phyloP scores from a whole-genome alignment of 2,797 vertebrate genomes.

The Momotus momota region DNA sequence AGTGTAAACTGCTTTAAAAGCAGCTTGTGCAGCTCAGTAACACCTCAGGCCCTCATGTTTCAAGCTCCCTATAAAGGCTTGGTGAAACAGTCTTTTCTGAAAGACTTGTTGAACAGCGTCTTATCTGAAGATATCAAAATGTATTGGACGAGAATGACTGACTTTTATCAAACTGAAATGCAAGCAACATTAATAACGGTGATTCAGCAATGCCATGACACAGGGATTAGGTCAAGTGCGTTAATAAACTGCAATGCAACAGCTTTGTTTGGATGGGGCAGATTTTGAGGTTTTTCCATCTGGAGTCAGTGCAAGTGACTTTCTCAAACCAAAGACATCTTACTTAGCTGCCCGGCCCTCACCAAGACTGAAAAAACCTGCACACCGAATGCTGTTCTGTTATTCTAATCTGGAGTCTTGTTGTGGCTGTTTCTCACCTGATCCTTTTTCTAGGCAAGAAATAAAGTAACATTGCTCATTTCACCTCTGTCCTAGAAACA shows the following conservation, averaged over 20 bases:
- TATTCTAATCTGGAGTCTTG: background rate
- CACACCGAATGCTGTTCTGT: background rate
- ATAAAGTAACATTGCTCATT: background rate
- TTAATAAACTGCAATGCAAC: background rate
- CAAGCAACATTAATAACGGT: background rate
- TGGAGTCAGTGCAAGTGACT: background rate
- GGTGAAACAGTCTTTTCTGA: background rate
- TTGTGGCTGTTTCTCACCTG: background rate
- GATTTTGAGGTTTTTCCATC: background rate
- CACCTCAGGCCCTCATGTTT: background rate
- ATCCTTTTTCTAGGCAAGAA: background rate
- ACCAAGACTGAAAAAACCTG: background rate
- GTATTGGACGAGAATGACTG: background rate
- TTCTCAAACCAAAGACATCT: background rate
- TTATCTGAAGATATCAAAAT: background rate
- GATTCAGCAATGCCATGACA: background rate
- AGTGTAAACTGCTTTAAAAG: slow-evolving; percentile 49
- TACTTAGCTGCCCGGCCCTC: background rate
- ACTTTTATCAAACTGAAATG: background rate
- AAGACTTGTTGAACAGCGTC: background rate
- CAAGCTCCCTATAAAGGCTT: background rate
- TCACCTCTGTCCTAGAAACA: background rate
- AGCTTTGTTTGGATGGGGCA: background rate
- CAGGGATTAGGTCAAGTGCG: background rate
- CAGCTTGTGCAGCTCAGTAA: slow-evolving; percentile 31